A percentile compares a stretch with the other conserved stretches of the same genome.
phyloP scores from a whole-genome alignment of 2,888 invertebrate species.

The Megamerina dolium region DNA sequence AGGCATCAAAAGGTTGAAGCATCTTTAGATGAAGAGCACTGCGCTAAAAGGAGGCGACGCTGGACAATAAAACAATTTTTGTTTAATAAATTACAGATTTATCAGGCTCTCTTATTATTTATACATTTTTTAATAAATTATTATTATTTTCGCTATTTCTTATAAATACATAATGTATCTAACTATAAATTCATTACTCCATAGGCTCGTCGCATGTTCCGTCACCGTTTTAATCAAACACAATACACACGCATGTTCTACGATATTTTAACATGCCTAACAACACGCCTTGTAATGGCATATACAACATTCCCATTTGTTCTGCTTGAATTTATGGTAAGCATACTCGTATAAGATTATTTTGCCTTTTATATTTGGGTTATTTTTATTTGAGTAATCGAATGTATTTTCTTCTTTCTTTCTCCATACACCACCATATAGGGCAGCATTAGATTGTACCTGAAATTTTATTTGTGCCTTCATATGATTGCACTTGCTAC shows the following conservation, averaged over 20 bases:
- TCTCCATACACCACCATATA: slow-evolving; percentile 38
- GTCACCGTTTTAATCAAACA: slow-evolving; percentile 71
- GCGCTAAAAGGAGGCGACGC: too few species aligned
- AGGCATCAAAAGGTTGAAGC: too few species aligned
- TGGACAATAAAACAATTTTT: too few species aligned
- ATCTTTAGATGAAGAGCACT: too few species aligned
- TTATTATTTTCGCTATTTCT: too few species aligned
- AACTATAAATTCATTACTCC: slow-evolving; percentile 13
- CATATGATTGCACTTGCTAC: slow-evolving; percentile 45
- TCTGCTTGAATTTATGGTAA: slow-evolving; percentile 79
- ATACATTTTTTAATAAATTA: too few species aligned
- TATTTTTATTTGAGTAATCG: slow-evolving; percentile 2
- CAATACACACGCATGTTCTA: slow-evolving; percentile 67
- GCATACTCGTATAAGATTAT: slow-evolving; percentile 26
- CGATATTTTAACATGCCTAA: slow-evolving; percentile 73
- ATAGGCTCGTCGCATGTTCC: slow-evolving; percentile 70
- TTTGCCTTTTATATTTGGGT: slow-evolving; percentile 1
- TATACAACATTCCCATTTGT: slow-evolving; percentile 91
- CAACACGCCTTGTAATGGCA: slow-evolving; percentile 77
- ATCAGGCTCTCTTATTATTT: too few species aligned
- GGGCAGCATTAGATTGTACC: slow-evolving; percentile 55
- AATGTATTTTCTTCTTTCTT: slow-evolving; percentile 3
- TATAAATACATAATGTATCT: too few species aligned
- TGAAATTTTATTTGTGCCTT: slow-evolving; percentile 51
- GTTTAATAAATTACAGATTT: too few species aligned